Evolutionary conservation across 2,113 vertebrate species (phyloP).

Genomic region (Isurus oxyrinchus): DNA sequence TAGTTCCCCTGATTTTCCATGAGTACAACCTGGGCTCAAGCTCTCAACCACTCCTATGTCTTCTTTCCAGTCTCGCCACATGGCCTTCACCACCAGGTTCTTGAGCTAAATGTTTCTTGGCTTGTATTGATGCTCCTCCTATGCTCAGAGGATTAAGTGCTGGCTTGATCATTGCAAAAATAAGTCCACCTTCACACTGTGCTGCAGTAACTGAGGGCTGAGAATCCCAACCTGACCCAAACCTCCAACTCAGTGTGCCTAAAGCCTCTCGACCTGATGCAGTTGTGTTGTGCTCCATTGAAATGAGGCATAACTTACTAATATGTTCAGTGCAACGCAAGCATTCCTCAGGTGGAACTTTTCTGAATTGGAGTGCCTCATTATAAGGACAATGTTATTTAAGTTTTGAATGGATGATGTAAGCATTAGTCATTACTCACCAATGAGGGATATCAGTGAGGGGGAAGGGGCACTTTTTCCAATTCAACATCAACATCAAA

Average conservation of each 20-base stretch:
- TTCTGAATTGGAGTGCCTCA: background rate
- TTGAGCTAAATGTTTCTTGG: background rate
- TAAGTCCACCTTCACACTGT: background rate
- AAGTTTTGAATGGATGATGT: background rate
- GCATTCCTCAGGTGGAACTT: background rate
- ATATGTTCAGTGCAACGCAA: background rate
- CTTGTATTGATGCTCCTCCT: background rate
- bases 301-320: background rate
- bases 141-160: background rate
- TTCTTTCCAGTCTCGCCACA: background rate
- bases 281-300: background rate
- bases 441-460: background rate
- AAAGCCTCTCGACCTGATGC: background rate
- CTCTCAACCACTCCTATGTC: background rate
- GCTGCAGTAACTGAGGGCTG: background rate
- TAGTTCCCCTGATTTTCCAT: background rate
- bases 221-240: background rate
- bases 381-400: background rate
- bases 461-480: background rate
- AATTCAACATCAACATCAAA: background rate
- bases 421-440: background rate
- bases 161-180: background rate
- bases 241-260: background rate
- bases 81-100: background rate
- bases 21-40: too few species aligned